These are phyloP conservation scores for Fulica atra DNA, from an alignment of 2,113 vertebrate species.

Conservation along the genomic window DNA sequence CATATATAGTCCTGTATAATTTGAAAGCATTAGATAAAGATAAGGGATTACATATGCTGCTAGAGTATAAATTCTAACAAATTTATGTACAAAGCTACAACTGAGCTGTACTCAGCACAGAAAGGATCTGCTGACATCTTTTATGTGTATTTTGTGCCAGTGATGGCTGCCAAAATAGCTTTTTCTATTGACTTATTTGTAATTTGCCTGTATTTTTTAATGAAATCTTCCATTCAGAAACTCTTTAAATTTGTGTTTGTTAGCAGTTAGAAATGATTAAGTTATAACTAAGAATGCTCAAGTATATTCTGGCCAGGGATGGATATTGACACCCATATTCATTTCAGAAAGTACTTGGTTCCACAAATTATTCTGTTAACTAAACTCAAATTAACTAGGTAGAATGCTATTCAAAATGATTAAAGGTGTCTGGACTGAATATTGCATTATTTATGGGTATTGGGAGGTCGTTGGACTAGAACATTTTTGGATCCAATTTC, in stretches of 20 bases:
- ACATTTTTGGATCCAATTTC: slow-evolving; percentile 51
- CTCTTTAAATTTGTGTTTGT: background rate
- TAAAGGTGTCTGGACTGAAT: slow-evolving; percentile 40
- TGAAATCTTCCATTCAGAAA: background rate
- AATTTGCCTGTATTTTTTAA: background rate
- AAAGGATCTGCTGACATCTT: background rate
- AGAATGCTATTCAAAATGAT: background rate
- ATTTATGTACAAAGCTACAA: background rate
- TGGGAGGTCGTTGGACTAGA: slow-evolving; percentile 17
- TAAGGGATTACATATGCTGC: background rate
- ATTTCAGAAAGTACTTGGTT: background rate
- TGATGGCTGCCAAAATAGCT: background rate
- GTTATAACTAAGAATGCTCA: background rate
- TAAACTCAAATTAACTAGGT: background rate
- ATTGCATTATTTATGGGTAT: slow-evolving; percentile 9
- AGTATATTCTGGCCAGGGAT: background rate
- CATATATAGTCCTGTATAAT: background rate
- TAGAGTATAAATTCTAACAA: background rate
- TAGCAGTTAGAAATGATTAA: background rate
- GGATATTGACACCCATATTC: background rate
- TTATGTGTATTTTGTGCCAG: background rate
- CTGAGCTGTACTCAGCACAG: background rate
- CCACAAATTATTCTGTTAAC: background rate
- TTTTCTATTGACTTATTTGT: background rate
- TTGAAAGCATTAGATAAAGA: background rate